phyloP scores from a whole-genome alignment of 2,113 vertebrate species.

The Micronisus gabar region DNA sequence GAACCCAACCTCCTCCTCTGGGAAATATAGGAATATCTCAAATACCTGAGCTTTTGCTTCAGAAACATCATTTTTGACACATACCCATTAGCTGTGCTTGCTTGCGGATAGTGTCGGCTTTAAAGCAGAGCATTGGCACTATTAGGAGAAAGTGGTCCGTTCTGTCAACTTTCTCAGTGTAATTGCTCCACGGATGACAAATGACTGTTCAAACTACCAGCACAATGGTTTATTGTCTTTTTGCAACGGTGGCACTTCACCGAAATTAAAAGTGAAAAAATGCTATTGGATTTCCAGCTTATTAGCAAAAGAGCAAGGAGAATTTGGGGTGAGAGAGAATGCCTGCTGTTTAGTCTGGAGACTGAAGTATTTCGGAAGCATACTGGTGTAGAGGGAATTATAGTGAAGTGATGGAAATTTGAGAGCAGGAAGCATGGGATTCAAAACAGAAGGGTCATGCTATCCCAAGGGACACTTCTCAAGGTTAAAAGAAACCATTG shows the following conservation, averaged over 20 bases:
- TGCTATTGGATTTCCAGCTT: not conserved
- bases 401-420: not conserved
- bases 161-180: constrained; percentile 45
- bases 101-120: not conserved
- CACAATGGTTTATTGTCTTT: constrained; percentile 31
- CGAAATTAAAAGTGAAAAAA: constrained; percentile 31
- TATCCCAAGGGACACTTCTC: not conserved
- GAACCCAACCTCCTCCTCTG: no score
- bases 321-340: not conserved
- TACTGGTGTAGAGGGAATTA: not conserved
- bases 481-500: not conserved
- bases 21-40: not conserved
- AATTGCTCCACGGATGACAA: constrained; percentile 52
- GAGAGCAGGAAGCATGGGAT: not conserved
- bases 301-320: not conserved
- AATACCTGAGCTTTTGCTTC: constrained; percentile 34
- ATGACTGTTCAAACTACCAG: constrained; percentile 33
- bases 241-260: not conserved
- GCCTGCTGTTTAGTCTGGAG: not conserved
- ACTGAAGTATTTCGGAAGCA: not conserved
- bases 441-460: not conserved
- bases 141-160: constrained; percentile 31
- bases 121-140: constrained; percentile 3
- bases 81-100: constrained; percentile 21
- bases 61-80: constrained; percentile 40